phyloP scores from a whole-genome alignment of 1,140 invertebrate genomes.

The Zaprionus africanus region DNA sequence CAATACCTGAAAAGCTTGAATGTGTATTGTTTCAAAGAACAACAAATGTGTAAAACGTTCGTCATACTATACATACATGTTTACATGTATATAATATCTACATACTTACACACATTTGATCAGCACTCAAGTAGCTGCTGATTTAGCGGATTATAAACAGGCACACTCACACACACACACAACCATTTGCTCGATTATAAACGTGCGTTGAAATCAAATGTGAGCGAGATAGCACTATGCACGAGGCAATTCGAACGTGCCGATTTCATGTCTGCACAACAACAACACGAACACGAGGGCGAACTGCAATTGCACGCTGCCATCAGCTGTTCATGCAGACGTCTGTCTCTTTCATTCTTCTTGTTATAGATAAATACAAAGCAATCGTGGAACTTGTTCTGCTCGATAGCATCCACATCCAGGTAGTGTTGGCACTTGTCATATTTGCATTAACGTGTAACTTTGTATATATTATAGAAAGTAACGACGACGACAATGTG shows the following conservation, averaged over 20 bases:
- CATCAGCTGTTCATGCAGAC: background rate
- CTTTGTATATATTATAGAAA: conserved; percentile 56
- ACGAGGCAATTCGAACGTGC: background rate
- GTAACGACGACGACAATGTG: conserved; percentile 1
- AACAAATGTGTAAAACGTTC: too few species aligned
- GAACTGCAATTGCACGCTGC: conserved; percentile 29
- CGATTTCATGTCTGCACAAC: conserved; percentile 11
- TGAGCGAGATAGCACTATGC: background rate
- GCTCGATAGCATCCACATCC: background rate
- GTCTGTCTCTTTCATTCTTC: background rate
- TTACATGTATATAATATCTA: too few species aligned
- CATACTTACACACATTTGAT: background rate
- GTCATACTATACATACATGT: too few species aligned
- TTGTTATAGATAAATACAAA: background rate
- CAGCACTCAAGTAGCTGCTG: background rate
- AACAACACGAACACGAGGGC: conserved; percentile 3
- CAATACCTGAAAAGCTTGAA: too few species aligned
- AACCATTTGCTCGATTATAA: background rate
- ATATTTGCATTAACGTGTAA: background rate
- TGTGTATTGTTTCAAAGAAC: too few species aligned
- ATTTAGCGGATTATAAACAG: background rate
- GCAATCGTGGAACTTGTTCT: background rate
- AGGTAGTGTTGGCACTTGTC: background rate
- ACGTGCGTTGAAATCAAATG: conserved; percentile 1
- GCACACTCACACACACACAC: background rate